Evolutionary conservation across 1,140 invertebrate genomes (phyloP).

Genomic region (Zaprionus vittiger): DNA sequence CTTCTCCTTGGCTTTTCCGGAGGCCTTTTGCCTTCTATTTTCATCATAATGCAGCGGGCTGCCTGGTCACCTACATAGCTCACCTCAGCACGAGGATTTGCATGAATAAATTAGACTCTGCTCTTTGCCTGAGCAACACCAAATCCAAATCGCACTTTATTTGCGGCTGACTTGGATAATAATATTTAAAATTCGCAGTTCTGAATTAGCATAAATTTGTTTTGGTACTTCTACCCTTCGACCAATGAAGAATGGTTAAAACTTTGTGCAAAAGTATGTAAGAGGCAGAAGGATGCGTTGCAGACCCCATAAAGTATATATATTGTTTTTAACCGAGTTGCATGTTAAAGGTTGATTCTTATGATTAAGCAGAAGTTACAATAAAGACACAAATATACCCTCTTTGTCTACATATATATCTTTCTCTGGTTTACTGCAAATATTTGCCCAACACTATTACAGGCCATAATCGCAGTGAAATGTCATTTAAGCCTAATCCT

Average conservation of each 20-base stretch:
- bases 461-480: conserved; percentile 5
- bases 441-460: background rate
- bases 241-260: too few relatives aligned
- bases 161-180: background rate
- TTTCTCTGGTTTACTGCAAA: background rate
- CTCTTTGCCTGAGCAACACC: conserved; percentile 41
- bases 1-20: background rate
- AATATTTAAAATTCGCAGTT: too few relatives aligned
- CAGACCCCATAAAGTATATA: too few relatives aligned
- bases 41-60: background rate
- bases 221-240: background rate
- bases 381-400: background rate
- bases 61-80: conserved; percentile 50
- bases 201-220: background rate
- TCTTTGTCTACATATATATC: background rate
- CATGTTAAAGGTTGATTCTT: too few relatives aligned
- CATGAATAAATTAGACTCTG: conserved; percentile 73
- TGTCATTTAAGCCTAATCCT: conserved; percentile 37
- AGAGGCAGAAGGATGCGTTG: too few relatives aligned
- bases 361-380: too few relatives aligned
- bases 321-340: too few relatives aligned
- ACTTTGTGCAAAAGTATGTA: too few relatives aligned
- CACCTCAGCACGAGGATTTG: conserved; percentile 50
- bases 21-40: conserved; percentile 12
- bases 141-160: conserved; percentile 14